Percentiles rank a stretch among this genome's conserved stretches.
Conservation (phyloP, 2,888 invertebrate genomes). For the Zonitis immaculata region DNA sequence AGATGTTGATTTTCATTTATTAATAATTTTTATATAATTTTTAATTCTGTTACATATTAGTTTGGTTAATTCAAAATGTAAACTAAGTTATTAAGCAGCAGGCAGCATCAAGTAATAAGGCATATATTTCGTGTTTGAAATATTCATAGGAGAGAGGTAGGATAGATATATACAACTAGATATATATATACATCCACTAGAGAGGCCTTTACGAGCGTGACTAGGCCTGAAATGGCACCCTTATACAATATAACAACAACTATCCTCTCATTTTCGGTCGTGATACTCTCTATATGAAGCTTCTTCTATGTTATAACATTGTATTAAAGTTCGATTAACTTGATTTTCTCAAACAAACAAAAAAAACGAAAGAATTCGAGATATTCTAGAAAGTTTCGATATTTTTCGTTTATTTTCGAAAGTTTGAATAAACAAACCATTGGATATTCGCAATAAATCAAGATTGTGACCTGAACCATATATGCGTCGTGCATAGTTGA, state of each 20-base stretch:
- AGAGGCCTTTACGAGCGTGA: conserved; percentile 21
- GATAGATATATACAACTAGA: conserved; percentile 17
- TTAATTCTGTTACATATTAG: too few species aligned
- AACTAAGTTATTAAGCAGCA: conserved; percentile 31
- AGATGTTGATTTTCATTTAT: too few species aligned
- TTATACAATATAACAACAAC: conserved; percentile 22
- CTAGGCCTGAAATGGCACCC: conserved; percentile 22
- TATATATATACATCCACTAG: conserved; percentile 15
- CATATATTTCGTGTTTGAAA: conserved; percentile 27
- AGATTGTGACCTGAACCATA: not conserved
- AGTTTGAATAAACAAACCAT: too few species aligned
- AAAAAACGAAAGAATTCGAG: too few species aligned
- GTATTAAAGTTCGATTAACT: too few species aligned
- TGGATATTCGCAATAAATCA: too few species aligned
- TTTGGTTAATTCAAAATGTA: conserved; percentile 32
- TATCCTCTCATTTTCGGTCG: conserved; percentile 2
- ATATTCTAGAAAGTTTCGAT: too few species aligned
- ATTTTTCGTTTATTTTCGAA: too few species aligned
- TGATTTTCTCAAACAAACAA: too few species aligned
- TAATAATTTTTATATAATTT: too few species aligned
- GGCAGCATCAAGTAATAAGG: conserved; percentile 29
- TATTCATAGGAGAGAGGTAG: conserved; percentile 30
- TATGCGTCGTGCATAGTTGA: conserved; percentile 30
- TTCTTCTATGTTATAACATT: conserved; percentile 23
- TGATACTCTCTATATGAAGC: conserved; percentile 12